phyloP scores from a whole-genome alignment of 2,888 invertebrate genomes.

The Drosophila meridionalis region DNA sequence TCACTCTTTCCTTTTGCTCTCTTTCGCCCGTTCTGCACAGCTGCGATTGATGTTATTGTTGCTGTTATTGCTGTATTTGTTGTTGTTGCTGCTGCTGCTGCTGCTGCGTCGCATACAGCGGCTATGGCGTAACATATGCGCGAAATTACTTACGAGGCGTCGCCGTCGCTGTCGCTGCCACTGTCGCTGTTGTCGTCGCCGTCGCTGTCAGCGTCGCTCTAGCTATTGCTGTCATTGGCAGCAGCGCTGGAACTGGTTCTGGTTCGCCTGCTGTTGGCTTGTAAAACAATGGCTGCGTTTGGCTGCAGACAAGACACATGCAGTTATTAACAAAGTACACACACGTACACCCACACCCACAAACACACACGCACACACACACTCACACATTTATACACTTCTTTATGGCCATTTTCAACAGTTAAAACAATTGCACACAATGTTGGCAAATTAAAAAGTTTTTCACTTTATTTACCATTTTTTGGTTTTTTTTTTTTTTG shows the following conservation, averaged over 20 bases:
- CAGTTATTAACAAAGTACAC: slow-evolving; percentile 61
- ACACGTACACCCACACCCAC: slow-evolving; percentile 10
- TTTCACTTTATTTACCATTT: slow-evolving; percentile 12
- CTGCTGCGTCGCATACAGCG: slow-evolving; percentile 37
- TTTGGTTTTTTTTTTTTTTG: slow-evolving; percentile 1
- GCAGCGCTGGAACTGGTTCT: slow-evolving; percentile 18
- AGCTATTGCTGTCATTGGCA: slow-evolving; percentile 50
- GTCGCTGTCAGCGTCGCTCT: slow-evolving; percentile 26
- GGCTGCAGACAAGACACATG: slow-evolving; percentile 50
- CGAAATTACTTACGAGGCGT: slow-evolving; percentile 76
- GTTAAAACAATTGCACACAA: slow-evolving; percentile 46
- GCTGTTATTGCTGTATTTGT: slow-evolving; percentile 29
- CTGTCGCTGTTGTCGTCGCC: not conserved
- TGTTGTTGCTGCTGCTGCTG: slow-evolving; percentile 31
- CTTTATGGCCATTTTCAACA: slow-evolving; percentile 15
- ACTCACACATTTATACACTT: not conserved
- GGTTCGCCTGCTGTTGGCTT: slow-evolving; percentile 43
- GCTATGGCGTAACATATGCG: slow-evolving; percentile 74
- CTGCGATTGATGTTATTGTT: slow-evolving; percentile 50
- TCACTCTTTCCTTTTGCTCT: not conserved
- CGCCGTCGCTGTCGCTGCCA: slow-evolving; percentile 17
- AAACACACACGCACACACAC: not conserved
- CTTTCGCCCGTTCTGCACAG: slow-evolving; percentile 8
- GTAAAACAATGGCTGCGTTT: slow-evolving; percentile 60
- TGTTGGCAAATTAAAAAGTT: slow-evolving; percentile 36